Percentiles rank a stretch among this genome's conserved stretches.
Conservation (phyloP, 2,113 vertebrate genomes). For the Petroica traversi region DNA sequence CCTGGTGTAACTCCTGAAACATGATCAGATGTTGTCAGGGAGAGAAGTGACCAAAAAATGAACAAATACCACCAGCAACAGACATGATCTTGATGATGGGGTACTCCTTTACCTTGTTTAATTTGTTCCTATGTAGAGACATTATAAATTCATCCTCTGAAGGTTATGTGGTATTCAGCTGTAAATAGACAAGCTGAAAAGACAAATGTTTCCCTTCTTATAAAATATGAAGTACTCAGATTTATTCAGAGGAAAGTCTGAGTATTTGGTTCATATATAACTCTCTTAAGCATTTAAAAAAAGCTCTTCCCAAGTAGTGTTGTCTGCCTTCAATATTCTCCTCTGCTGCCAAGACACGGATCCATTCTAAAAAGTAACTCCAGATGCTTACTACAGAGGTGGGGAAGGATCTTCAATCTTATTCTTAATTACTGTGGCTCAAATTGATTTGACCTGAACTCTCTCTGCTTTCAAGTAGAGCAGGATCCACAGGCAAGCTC, state of each 20-base stretch:
- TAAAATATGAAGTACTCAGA: neutral
- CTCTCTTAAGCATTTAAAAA: neutral
- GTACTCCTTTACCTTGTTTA: neutral
- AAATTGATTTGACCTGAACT: constrained; percentile 71
- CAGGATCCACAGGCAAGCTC: constrained; percentile 54
- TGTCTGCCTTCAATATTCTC: neutral
- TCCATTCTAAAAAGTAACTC: constrained; percentile 13
- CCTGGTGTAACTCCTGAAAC: neutral
- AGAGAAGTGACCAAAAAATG: neutral
- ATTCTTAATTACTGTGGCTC: constrained; percentile 65
- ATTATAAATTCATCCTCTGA: neutral
- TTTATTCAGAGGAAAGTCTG: neutral
- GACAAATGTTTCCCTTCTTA: neutral
- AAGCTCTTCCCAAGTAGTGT: neutral
- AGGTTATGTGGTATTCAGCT: neutral
- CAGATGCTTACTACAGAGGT: constrained; percentile 24
- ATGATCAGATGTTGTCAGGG: neutral
- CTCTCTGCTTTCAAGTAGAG: constrained; percentile 52
- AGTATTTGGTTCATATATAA: neutral
- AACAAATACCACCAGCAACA: neutral
- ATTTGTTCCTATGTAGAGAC: neutral
- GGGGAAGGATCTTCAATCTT: constrained; percentile 65
- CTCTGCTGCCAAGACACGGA: neutral
- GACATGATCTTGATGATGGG: neutral
- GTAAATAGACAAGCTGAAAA: neutral